Evolutionary conservation across 92 coral and sea anemone genomes (phyloP).

Genomic region (Palythoa grandiflora): DNA sequence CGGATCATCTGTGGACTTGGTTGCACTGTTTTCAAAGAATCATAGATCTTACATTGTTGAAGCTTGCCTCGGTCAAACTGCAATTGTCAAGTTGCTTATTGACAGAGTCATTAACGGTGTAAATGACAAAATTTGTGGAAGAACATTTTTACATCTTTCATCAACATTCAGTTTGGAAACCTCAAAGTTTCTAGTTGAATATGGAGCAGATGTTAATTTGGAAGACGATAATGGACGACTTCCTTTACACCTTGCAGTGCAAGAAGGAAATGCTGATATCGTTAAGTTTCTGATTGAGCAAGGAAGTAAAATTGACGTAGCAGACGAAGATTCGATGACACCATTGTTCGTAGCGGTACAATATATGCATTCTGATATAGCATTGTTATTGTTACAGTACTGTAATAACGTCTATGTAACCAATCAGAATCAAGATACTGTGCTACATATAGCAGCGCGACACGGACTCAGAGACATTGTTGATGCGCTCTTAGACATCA

Average conservation of each 20-base stretch:
- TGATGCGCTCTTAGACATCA: background rate
- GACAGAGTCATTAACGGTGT: background rate
- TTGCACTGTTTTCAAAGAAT: background rate
- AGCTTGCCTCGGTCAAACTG: background rate
- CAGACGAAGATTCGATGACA: background rate
- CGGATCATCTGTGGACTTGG: background rate
- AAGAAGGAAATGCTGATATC: background rate
- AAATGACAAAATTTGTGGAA: slow-evolving; percentile 8
- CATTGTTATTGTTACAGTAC: background rate
- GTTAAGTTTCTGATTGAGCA: slow-evolving; percentile 30
- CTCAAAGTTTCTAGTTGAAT: slow-evolving; percentile 11
- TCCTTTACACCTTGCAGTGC: slow-evolving; percentile 15
- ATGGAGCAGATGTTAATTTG: slow-evolving; percentile 44
- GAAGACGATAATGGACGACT: slow-evolving; percentile 4
- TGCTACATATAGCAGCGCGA: slow-evolving; percentile 22
- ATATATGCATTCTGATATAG: background rate
- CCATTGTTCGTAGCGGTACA: slow-evolving; percentile 14
- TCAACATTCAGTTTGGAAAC: slow-evolving; percentile 11
- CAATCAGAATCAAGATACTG: background rate
- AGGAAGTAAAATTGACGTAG: slow-evolving; percentile 36
- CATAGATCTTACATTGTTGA: background rate
- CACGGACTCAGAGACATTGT: background rate
- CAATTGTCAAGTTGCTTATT: slow-evolving; percentile 5
- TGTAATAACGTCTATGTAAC: background rate
- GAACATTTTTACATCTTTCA: slow-evolving; percentile 24